Base-by-base conservation (phyloP, 1,140 invertebrate species). In the Brachionus sp. region DNA sequence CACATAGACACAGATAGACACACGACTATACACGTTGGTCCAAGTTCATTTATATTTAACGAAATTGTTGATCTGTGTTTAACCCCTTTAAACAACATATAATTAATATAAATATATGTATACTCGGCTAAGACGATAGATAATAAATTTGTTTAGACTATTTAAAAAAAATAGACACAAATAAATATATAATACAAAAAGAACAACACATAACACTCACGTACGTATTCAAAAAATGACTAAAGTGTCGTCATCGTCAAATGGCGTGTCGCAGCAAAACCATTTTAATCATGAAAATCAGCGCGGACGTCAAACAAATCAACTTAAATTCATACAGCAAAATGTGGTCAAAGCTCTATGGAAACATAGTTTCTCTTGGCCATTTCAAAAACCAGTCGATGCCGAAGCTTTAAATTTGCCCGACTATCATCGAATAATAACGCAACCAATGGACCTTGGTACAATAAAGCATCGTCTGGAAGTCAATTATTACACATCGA, bases 351-450 rank as follows among this genome's bases (percentile, higher is more conserved):
- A 53, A 57, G 39, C 66, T 4, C 25, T 83, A 13, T 83, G 66
- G 82, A 83, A 83, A 16, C 82, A 83, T 92, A 93, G 93, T 85
- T 98, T 98, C 89, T 96, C 96, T 84, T 98, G 96, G 96, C 97
- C 97, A 83, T 99, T 99, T 90, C 97, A 98, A 87, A 97, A 98
- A 89, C 97, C 97, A 33, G 97, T 99, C 39, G 96, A 99, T 90
- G 96, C 95, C 9, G 94, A 95, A 86, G 91, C 94, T 84, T 89
- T 98, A 13, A 94, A 94, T 75, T 91, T 99, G 83, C 93, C 95
- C 88, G 97, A 99, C 90, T 99, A 99, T 90, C 95, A 98, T 91
- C 95, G 98, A 86, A 97, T 99, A 85, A 98, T 99, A 86, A 98
- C 98, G 88, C 95, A 97, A 89, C 97, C 97, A 13, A 99, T 99